Evolutionary conservation across 53 echinoderm and acorn worm genomes (phyloP).

Genomic region (Luidia sarsii): DNA sequence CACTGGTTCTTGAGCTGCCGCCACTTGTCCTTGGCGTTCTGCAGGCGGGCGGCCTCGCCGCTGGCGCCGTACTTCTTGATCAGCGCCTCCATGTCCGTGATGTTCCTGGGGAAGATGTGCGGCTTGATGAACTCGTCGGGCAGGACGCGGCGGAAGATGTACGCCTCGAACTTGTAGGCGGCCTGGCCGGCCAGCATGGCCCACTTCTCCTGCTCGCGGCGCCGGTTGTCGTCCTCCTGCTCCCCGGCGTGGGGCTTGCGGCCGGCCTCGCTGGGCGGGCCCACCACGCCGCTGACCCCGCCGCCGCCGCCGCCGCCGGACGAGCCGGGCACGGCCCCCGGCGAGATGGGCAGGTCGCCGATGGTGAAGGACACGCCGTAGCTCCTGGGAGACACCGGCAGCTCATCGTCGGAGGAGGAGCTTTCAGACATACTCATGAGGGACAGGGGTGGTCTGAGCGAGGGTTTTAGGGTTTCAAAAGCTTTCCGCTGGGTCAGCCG

Average conservation of each 20-base stretch:
- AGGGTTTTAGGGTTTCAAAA: no score
- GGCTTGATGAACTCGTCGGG: constrained; percentile 95
- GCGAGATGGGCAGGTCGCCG: constrained; percentile 20
- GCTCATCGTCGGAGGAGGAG: constrained; percentile 60
- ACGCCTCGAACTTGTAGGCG: constrained; percentile 89
- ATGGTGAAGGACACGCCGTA: constrained; percentile 40
- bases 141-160: constrained; percentile 88
- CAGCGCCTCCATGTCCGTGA: constrained; percentile 87
- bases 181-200: constrained; percentile 99
- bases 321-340: constrained; percentile 6
- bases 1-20: constrained; percentile 72
- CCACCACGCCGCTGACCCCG: background rate
- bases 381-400: constrained; percentile 14
- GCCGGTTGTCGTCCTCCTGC: constrained; percentile 80
- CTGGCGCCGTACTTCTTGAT: constrained; percentile 83
- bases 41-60: constrained; percentile 70
- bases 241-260: background rate
- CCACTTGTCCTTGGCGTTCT: constrained; percentile 93
- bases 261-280: constrained; percentile 8
- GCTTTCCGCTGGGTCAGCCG: no score
- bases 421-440: constrained; percentile 63
- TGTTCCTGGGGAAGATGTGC: constrained; percentile 94
- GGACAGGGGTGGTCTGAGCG: no score
- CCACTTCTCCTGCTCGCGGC: constrained; percentile 95
- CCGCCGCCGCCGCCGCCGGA: background rate